Evolutionary conservation across 2,797 vertebrate species (phyloP).

Genomic region (Lagothrix lagotricha): DNA sequence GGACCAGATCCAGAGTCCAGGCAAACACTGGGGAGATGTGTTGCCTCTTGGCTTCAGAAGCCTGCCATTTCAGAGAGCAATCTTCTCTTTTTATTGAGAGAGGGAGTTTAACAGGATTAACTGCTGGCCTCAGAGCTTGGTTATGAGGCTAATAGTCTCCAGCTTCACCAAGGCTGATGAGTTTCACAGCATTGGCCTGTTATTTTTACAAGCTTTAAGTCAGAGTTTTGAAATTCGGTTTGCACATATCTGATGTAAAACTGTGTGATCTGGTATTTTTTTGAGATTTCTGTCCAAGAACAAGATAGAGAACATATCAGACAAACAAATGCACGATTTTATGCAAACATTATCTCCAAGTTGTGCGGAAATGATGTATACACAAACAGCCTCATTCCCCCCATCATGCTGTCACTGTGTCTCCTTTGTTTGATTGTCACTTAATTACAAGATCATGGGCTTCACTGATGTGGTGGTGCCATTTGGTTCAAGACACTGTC

Average conservation of each 20-base stretch:
- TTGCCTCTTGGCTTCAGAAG: not conserved
- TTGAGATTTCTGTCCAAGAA: conserved; percentile 2
- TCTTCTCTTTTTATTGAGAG: not conserved
- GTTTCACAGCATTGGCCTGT: not conserved
- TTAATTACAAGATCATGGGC: not conserved
- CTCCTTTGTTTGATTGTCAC: not conserved
- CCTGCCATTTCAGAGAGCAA: not conserved
- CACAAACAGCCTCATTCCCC: not conserved
- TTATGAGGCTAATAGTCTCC: not conserved
- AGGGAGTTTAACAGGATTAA: not conserved
- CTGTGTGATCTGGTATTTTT: not conserved
- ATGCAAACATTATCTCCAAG: not conserved
- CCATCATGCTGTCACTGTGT: not conserved
- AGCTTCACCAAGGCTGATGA: no score
- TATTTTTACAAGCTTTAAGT: not conserved
- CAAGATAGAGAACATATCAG: not conserved
- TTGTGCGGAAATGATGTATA: not conserved
- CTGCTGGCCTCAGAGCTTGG: not conserved
- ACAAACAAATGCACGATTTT: not conserved
- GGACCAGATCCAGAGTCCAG: not conserved
- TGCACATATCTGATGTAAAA: not conserved
- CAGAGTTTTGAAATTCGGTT: not conserved
- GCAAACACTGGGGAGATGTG: not conserved
- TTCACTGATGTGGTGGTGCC: not conserved
- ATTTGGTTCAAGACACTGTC: not conserved